Evolutionary conservation across 2,797 vertebrate species (phyloP).

Genomic region (Sebastes melanostomus): DNA sequence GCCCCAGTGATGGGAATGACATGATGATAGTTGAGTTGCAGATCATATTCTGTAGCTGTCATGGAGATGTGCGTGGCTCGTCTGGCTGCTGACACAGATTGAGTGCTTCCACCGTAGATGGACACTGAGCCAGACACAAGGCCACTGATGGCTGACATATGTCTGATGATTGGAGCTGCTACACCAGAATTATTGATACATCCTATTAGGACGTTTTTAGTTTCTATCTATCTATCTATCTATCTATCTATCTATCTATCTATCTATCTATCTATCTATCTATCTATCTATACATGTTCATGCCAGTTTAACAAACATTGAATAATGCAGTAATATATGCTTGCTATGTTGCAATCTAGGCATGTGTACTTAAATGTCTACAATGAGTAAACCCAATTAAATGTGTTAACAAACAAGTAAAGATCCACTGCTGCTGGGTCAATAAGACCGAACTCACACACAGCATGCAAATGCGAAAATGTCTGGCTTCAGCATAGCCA

Average conservation of each 20-base stretch:
- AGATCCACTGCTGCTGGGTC: constrained; percentile 80
- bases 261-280: not conserved
- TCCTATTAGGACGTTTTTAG: constrained; percentile 16
- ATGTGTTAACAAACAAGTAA: constrained; percentile 85
- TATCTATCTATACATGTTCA: not conserved
- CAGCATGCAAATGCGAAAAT: constrained; percentile 81
- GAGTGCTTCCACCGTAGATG: constrained; percentile 71
- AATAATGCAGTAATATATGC: not conserved
- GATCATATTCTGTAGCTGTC: constrained; percentile 78
- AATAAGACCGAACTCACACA: constrained; percentile 71
- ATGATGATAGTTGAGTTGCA: constrained; percentile 76
- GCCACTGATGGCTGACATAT: constrained; percentile 78
- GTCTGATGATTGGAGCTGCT: constrained; percentile 66
- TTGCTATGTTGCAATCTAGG: constrained; percentile 10
- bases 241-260: too few species aligned
- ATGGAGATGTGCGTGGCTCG: constrained; percentile 62
- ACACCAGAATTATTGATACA: constrained; percentile 55
- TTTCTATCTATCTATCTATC: too few species aligned
- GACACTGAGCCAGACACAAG: constrained; percentile 75
- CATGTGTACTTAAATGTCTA: constrained; percentile 70
- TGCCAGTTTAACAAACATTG: not conserved
- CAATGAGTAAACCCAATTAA: constrained; percentile 81
- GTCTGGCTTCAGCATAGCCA: constrained; percentile 65
- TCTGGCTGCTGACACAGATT: constrained; percentile 81
- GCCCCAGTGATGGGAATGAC: constrained; percentile 62